Conservation (phyloP, 2,113 vertebrate genomes). For the Raja brachyura region DNA sequence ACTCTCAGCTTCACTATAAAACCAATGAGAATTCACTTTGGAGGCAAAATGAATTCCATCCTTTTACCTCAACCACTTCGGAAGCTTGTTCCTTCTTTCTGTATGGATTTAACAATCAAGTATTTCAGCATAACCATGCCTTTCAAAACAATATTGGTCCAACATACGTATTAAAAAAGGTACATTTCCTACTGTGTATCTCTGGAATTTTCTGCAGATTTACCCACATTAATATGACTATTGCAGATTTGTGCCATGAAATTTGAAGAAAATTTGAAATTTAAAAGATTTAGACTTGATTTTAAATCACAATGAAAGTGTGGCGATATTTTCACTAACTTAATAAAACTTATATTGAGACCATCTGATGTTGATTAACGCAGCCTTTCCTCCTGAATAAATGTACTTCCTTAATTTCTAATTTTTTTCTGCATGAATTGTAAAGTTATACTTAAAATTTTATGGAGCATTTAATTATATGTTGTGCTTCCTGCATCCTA, state of each 20-base stretch:
- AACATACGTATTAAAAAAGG: neutral
- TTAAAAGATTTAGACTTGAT: neutral
- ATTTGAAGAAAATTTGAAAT: neutral
- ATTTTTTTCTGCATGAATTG: neutral
- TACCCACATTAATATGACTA: neutral
- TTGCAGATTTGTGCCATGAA: neutral
- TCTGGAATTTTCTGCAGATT: neutral
- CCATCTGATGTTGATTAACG: neutral
- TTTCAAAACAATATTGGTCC: neutral
- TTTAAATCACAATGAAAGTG: neutral
- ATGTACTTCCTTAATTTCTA: neutral
- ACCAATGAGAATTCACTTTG: neutral
- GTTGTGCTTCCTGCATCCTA: neutral
- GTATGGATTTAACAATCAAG: constrained; percentile 5
- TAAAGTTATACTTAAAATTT: neutral
- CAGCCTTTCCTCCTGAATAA: neutral
- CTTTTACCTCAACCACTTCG: neutral
- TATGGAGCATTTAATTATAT: too few relatives aligned
- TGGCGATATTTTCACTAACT: neutral
- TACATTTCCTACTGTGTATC: neutral
- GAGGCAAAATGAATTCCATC: neutral
- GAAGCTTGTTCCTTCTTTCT: neutral
- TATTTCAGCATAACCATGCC: neutral
- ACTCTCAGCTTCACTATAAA: neutral
- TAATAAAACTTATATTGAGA: neutral